Evolutionary conservation across 2,797 vertebrate species (phyloP), one percentile per base, ranked within the genome.

Genomic region (Remorina albescens): DNA sequence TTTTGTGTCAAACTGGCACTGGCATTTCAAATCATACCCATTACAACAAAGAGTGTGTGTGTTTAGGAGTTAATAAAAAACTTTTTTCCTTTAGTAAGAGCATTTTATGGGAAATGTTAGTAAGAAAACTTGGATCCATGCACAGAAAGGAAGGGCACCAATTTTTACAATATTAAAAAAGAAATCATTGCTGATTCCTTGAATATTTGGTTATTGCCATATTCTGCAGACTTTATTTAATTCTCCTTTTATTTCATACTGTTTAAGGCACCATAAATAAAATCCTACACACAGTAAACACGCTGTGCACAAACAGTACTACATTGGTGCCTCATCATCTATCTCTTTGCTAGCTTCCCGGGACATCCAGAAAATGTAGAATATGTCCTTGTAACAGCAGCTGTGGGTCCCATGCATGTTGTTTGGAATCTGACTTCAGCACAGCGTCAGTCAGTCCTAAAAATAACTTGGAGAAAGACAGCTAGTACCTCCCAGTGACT

Each of bases 401-500:
- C 92, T 95, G 94, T 47, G 46, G 69, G 66, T 61, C 77, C 78
- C 83, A 81, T 84, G 81, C 68, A 67, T 80, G 85, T 86, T 88
- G 80, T 92, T 87, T 91, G 84, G 87, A 91, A 83, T 92, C 81
- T 84, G 86, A 84, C 82, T 91, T 86, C 78, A 89, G 85, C 69
- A 47, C 69, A 42, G 83, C 68, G 82, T 86, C 90, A 76, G 78
- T 77, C 70, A 21, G 70, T 19, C 85, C 95, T 95, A 95, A 95
- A 94, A 94, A 95, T 95, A 95, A 85, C 83, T 11, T 12, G 8
- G 69, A 61, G 69, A 81, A 79, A 85, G 82, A 88, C 88, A 81
- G 68, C 67, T 86, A 71, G 86, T 60, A 64, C 67, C 68, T 87
- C 91, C 69, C 82, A 87, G 46, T 93, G 93, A 94, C 91, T 86